These are phyloP conservation scores for Calliopsis andreniformis DNA, from an alignment of 1,140 invertebrate genomes.

Conservation along the genomic window DNA sequence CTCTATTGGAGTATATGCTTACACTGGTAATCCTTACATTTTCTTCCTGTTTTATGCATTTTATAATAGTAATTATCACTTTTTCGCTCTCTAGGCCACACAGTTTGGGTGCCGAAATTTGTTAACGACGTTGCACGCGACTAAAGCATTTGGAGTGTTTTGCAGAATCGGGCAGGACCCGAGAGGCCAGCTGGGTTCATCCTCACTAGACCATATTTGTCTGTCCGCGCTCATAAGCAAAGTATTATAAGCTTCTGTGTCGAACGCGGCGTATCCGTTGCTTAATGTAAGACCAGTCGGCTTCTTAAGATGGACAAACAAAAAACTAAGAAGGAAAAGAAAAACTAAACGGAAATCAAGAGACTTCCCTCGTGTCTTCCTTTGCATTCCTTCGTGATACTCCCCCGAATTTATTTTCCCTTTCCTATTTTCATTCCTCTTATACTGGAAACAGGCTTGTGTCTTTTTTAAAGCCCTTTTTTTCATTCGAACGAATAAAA, in stretches of 20 bases:
- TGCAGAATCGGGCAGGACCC: slow-evolving; percentile 76
- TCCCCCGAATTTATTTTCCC: slow-evolving; percentile 22
- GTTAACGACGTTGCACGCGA: slow-evolving; percentile 69
- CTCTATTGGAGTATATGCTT: slow-evolving; percentile 81
- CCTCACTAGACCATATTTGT: slow-evolving; percentile 78
- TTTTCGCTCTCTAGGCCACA: slow-evolving; percentile 82
- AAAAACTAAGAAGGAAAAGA: slow-evolving; percentile 41
- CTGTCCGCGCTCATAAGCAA: slow-evolving; percentile 65
- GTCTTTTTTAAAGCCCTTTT: not conserved
- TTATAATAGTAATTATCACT: slow-evolving; percentile 80
- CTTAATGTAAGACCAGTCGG: slow-evolving; percentile 57
- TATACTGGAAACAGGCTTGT: slow-evolving; percentile 1
- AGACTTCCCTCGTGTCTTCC: slow-evolving; percentile 32
- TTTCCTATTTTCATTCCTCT: slow-evolving; percentile 25
- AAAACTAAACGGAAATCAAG: slow-evolving; percentile 59
- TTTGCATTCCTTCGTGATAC: slow-evolving; percentile 25
- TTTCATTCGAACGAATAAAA: slow-evolving; percentile 2
- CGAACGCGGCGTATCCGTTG: slow-evolving; percentile 47
- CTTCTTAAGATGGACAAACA: slow-evolving; percentile 42
- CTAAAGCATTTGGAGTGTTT: slow-evolving; percentile 71
- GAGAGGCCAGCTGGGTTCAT: slow-evolving; percentile 81
- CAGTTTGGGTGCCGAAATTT: slow-evolving; percentile 76
- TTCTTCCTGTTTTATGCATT: slow-evolving; percentile 67
- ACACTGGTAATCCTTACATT: slow-evolving; percentile 77
- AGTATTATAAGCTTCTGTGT: slow-evolving; percentile 60